Evolutionary conservation across 1,140 invertebrate species (phyloP).

Genomic region (Platorchestia sp.): DNA sequence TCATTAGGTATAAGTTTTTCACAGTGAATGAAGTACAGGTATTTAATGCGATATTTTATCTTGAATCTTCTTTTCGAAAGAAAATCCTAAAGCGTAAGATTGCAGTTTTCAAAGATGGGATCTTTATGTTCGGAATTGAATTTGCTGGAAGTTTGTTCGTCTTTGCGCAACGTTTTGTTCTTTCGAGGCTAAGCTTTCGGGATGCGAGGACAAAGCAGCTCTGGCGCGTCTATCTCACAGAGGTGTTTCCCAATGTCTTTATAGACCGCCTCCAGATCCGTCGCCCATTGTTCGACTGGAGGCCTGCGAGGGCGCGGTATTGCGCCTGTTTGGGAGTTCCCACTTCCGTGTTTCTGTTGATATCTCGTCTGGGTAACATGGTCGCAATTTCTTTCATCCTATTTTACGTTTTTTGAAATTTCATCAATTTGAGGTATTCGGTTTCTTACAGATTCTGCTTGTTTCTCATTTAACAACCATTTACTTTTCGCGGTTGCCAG

Average conservation of each 20-base stretch:
- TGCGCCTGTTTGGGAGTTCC: neutral
- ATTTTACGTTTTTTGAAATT: neutral
- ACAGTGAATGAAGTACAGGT: neutral
- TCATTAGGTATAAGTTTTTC: neutral
- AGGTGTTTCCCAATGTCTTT: constrained; percentile 18
- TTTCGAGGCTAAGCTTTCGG: neutral
- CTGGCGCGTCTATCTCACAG: neutral
- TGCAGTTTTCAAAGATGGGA: neutral
- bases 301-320: neutral
- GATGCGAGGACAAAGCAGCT: neutral
- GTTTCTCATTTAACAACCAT: neutral
- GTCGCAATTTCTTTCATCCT: neutral
- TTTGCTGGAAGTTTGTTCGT: neutral
- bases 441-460: neutral
- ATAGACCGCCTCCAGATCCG: neutral
- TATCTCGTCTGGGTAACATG: neutral
- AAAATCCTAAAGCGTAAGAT: neutral
- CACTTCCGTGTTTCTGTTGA: neutral
- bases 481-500: neutral
- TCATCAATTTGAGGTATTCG: neutral
- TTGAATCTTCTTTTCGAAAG: neutral
- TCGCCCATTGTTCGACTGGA: neutral
- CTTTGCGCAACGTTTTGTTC: neutral
- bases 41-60: neutral
- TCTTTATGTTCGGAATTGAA: neutral